These are phyloP conservation scores for Hypena proboscidalis DNA, from an alignment of 2,888 invertebrate species.

Conservation along the genomic window DNA sequence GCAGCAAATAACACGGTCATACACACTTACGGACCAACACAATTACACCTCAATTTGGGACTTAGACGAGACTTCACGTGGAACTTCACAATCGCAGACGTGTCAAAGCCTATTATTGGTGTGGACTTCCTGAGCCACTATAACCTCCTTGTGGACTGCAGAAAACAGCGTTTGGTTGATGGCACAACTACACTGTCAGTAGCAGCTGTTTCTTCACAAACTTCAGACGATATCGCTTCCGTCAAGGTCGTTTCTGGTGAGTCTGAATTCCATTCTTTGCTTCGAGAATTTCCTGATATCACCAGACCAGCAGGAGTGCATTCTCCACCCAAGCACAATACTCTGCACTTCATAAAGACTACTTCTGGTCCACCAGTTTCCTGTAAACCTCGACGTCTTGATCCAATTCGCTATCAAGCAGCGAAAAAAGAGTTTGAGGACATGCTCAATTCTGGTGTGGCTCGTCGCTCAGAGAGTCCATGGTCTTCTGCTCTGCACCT, in stretches of 20 bases:
- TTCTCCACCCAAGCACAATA: too few species aligned
- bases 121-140: conserved; percentile 52
- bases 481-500: conserved; percentile 11
- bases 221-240: too few species aligned
- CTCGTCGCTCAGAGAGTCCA: conserved; percentile 1
- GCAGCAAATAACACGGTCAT: conserved; percentile 53
- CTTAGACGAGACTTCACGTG: conserved; percentile 42
- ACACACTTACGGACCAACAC: conserved; percentile 25
- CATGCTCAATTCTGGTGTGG: conserved; percentile 1
- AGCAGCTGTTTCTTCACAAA: too few species aligned
- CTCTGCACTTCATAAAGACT: too few species aligned
- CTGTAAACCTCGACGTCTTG: too few species aligned
- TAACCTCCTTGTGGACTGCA: too few species aligned
- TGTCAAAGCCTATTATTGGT: conserved; percentile 51
- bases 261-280: too few species aligned
- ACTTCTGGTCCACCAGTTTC: too few species aligned
- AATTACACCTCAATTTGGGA: conserved; percentile 17
- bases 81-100: conserved; percentile 52
- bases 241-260: too few species aligned
- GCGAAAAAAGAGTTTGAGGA: conserved; percentile 11
- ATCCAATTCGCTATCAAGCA: background rate
- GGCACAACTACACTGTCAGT: too few species aligned
- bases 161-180: conserved; percentile 37
- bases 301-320: too few species aligned
- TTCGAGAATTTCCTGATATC: too few species aligned